Conservation (phyloP, 2,113 vertebrate genomes). For the Dasyprocta punctata region DNA sequence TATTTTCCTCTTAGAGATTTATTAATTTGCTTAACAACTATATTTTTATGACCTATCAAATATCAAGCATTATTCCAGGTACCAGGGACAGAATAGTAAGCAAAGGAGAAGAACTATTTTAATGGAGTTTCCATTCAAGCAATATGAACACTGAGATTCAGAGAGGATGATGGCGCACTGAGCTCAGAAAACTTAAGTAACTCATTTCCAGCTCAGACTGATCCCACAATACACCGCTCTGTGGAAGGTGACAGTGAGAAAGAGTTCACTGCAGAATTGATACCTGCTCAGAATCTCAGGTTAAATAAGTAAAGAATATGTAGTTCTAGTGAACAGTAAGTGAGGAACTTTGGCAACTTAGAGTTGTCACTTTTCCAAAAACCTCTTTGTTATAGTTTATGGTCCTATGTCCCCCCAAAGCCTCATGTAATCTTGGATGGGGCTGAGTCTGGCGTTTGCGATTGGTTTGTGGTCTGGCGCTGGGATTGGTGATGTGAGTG, state of each 20-base stretch:
- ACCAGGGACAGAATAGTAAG: background rate
- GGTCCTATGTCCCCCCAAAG: too few species aligned
- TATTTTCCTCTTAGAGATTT: background rate
- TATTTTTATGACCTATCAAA: background rate
- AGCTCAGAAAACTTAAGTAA: constrained; percentile 29
- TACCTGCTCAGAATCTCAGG: background rate
- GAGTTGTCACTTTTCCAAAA: constrained; percentile 15
- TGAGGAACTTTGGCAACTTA: background rate
- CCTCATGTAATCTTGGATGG: too few species aligned
- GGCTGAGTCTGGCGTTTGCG: too few species aligned
- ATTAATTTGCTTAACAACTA: constrained; percentile 14
- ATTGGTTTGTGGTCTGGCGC: too few species aligned
- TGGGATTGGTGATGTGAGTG: too few species aligned
- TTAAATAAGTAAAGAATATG: constrained; percentile 31
- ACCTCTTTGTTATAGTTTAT: too few species aligned
- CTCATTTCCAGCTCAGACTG: background rate
- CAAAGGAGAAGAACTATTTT: constrained; percentile 21
- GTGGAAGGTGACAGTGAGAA: background rate
- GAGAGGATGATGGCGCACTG: background rate
- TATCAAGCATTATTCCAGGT: background rate
- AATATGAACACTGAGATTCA: background rate
- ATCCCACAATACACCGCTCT: background rate
- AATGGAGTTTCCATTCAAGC: background rate
- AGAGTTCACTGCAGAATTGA: background rate
- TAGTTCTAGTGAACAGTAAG: background rate